Evolutionary conservation across 2,888 invertebrate species (phyloP), one percentile per base, ranked within the genome.

Genomic region (Pseudococcus viburni): DNA sequence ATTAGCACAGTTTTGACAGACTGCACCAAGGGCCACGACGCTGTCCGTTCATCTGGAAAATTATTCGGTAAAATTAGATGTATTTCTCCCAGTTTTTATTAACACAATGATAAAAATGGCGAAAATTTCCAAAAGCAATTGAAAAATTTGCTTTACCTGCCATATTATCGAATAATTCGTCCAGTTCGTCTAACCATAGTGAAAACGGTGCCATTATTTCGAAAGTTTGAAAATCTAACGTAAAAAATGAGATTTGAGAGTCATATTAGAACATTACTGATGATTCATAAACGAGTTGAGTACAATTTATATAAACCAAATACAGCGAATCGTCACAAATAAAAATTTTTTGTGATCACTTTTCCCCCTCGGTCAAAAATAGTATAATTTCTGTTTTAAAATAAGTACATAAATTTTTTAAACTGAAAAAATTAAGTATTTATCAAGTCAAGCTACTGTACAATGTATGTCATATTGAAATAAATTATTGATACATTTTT

Each of bases 21-120:
- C 15, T 92, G 92, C 94, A 95, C 94, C 89, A 95, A 91, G 33
- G 92, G 91, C 94, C 94, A 95, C 90, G 93, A 93, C 88, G 93
- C 93, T n/a, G 94, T 94, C 9, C 95, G 91, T 3, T 92, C 92
- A 91, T 94, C 94, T 94, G 91, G 33, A 91, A 91, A 88, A 42
- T 26, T 64, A 84, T 84, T 84, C 15, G 6, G 6, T 26, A 48
- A 84, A 51, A 46, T 83, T 83, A 8, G n/a, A n/a, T 39, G 4
- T n/a, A n/a, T 42, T 39, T 33, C 5, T n/a, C n/a, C 80, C n/a
- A 80, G 26, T 3, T 33, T 3, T 12, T 0, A 83, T 5, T 15
- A 9, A 83, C 3, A 46, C 3, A 4, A 1, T 22, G 9, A 83
- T 42, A 1, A 46, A 33, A 73, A 19, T 46, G 19, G 7, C 19